phyloP scores from a whole-genome alignment of 1,140 invertebrate species.

The Hydropsyche tenuis region DNA sequence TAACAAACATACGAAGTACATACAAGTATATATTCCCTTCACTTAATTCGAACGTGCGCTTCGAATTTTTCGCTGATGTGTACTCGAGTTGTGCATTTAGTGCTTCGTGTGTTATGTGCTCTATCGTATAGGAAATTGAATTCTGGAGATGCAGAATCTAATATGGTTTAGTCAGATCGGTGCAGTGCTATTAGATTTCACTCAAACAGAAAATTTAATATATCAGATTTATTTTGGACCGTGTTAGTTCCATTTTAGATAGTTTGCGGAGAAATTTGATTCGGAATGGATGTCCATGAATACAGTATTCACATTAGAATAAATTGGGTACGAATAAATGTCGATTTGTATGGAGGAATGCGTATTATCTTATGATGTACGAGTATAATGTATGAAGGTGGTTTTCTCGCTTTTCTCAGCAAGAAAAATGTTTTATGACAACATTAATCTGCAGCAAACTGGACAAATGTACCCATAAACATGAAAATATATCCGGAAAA shows the following conservation, averaged over 20 bases:
- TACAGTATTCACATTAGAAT: background rate
- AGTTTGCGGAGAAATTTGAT: background rate
- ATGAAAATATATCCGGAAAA: conserved; percentile 14
- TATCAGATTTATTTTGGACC: background rate
- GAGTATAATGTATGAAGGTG: background rate
- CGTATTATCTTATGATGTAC: background rate
- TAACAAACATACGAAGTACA: too few relatives aligned
- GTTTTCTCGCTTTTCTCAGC: background rate
- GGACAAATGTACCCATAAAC: conserved; percentile 11
- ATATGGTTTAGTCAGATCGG: background rate
- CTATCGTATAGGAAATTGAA: conserved; percentile 5
- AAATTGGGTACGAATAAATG: background rate
- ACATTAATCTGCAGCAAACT: conserved; percentile 17
- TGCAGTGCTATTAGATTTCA: background rate
- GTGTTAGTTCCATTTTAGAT: background rate
- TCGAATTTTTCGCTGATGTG: background rate
- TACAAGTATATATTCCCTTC: too few relatives aligned
- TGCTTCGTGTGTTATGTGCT: background rate
- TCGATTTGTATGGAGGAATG: background rate
- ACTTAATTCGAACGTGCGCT: background rate
- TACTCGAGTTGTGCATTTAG: background rate
- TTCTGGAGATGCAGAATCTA: background rate
- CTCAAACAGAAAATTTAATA: background rate
- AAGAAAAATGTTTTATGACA: conserved; percentile 21
- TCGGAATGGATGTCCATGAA: background rate